Conservation (phyloP, 2,888 invertebrate genomes). For the Strigamia crassipes region DNA sequence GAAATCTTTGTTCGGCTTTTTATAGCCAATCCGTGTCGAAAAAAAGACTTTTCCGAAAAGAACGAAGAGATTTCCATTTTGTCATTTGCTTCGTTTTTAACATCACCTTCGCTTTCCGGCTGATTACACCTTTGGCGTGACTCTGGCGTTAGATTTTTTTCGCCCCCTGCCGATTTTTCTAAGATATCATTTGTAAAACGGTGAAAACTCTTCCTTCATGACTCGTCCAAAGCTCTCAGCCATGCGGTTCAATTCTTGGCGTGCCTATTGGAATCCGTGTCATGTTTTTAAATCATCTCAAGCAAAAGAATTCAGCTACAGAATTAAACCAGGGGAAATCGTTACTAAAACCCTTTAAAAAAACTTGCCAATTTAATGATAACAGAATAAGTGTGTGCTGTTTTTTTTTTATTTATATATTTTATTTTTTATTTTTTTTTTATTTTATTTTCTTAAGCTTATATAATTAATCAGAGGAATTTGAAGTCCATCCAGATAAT, state of each 20-base stretch:
- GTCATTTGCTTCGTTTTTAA: conserved; percentile 41
- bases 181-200: conserved; percentile 40
- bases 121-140: conserved; percentile 27
- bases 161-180: not conserved
- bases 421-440: not conserved
- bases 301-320: not conserved
- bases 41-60: conserved; percentile 11
- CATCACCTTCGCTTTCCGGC: conserved; percentile 34
- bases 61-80: conserved; percentile 19
- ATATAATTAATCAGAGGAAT: conserved; percentile 19
- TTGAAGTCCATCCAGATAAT: conserved; percentile 1
- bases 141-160: conserved; percentile 5
- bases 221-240: conserved; percentile 39
- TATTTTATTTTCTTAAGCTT: not conserved
- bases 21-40: conserved; percentile 14
- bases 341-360: not conserved
- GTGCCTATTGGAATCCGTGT: conserved; percentile 42
- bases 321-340: conserved; percentile 15
- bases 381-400: not conserved
- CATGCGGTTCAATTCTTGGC: conserved; percentile 40
- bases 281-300: conserved; percentile 32
- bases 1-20: not conserved
- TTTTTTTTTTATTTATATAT: not conserved
- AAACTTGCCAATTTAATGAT: conserved; percentile 13
- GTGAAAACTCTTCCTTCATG: conserved; percentile 42